These are phyloP conservation scores for Triplophysa dalaica DNA, from an alignment of 2,113 vertebrate species.

Conservation along the genomic window DNA sequence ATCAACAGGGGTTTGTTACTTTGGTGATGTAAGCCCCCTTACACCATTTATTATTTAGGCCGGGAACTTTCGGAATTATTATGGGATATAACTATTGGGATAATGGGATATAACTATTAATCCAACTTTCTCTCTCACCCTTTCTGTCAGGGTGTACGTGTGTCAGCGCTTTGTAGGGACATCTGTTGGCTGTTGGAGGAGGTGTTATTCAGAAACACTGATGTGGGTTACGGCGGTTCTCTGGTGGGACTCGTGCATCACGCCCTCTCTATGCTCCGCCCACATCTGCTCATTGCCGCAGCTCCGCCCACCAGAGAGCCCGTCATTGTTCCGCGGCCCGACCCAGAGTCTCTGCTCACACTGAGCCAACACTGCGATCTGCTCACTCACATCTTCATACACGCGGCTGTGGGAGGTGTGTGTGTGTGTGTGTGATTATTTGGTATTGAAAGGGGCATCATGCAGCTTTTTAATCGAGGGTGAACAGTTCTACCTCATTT, in stretches of 20 bases:
- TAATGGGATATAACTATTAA: background rate
- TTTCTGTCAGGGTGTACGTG: constrained; percentile 72
- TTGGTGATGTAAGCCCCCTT: no score
- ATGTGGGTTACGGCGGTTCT: constrained; percentile 83
- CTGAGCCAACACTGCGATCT: constrained; percentile 70
- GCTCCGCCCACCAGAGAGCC: constrained; percentile 62
- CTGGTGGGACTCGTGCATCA: constrained; percentile 73
- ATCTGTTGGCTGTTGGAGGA: constrained; percentile 85
- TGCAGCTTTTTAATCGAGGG: constrained; percentile 16
- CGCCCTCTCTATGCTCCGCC: constrained; percentile 73
- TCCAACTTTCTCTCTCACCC: background rate
- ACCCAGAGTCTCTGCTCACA: constrained; percentile 56
- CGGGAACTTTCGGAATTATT: no score
- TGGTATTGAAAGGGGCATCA: constrained; percentile 11
- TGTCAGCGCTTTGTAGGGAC: constrained; percentile 78
- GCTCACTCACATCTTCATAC: constrained; percentile 78
- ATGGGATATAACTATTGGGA: no score
- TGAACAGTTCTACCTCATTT: no score
- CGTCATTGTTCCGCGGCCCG: constrained; percentile 61
- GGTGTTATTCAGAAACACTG: constrained; percentile 79
- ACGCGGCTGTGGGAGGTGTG: constrained; percentile 85
- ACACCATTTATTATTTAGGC: no score
- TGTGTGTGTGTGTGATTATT: constrained; percentile 48
- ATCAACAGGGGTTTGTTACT: no score
- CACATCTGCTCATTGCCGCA: constrained; percentile 66